Base-by-base conservation (phyloP, 2,888 invertebrate species). In the Crossocerus cetratus region DNA sequence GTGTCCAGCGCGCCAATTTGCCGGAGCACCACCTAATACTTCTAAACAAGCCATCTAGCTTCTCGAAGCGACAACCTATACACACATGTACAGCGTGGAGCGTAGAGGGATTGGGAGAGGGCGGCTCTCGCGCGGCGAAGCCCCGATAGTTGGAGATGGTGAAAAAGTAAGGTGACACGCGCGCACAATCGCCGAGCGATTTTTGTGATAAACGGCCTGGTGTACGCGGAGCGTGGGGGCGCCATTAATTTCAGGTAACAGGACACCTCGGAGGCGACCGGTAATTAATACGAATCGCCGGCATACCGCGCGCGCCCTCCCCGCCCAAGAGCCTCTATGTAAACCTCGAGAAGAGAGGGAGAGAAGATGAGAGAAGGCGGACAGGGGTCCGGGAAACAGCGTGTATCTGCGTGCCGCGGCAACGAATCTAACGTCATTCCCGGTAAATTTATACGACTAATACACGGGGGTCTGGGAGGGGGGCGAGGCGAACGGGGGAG, bases 391-490 rank as follows among this genome's bases (percentile, higher is more conserved):
- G 21, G 21, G 60, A 61, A 66, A 65, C 55, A 65, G 58, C 16
- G 80, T 66, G 49, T 66, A 62, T 73, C 45, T 70, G 54, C 58
- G 78, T 69, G 67, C 64, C 60, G 72, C 74, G 69, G 69, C 72
- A 81, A 78, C 76, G 80, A 80, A 82, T 82, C 71, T 78, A 82
- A 80, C 82, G 78, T 81, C 78, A 78, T 82, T 81, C 76, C 76
- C 73, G 66, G 82, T 82, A 85, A 89, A 88, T 88, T 87, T 89
- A 87, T 88, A 86, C 86, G 85, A 86, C 86, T 87, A 87, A 88
- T 88, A 87, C 84, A 84, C 49, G 49, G 49, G 49, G 49, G 55
- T 55, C 76, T n/a, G n/a, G n/a, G n/a, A n/a, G n/a, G n/a, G 77
- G 81, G 21, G 21, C 3, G 18, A 55, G 55, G 55, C 20, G 14